Conservation (phyloP, 2,888 invertebrate genomes). For the Beris chalybata region DNA sequence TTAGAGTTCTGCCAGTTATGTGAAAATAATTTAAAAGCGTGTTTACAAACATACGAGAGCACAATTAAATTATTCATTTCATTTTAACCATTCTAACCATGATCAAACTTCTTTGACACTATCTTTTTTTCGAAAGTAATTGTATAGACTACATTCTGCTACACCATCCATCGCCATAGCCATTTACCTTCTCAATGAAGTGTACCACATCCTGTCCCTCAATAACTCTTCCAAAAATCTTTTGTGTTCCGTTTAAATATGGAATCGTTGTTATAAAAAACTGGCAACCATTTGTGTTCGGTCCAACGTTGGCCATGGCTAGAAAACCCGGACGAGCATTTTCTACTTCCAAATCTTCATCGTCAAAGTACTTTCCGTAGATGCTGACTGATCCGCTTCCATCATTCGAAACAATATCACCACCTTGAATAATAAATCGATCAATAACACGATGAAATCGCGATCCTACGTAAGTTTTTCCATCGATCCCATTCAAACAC, state of each 20-base stretch:
- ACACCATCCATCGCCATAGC: too few relatives aligned
- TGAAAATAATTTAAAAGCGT: too few relatives aligned
- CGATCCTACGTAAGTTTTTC: conserved; percentile 76
- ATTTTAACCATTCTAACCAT: too few relatives aligned
- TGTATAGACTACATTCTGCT: too few relatives aligned
- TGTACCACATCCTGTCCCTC: conserved; percentile 81
- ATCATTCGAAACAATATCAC: conserved; percentile 76
- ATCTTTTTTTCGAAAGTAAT: too few relatives aligned
- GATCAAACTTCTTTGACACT: too few relatives aligned
- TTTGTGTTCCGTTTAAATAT: conserved; percentile 88
- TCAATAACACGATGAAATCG: conserved; percentile 84
- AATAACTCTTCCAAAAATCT: conserved; percentile 83
- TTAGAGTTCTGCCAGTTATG: too few relatives aligned
- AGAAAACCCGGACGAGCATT: conserved; percentile 83
- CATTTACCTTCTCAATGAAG: conserved; percentile 69
- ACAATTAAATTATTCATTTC: too few relatives aligned
- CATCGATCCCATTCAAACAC: conserved; percentile 73
- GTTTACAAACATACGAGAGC: too few relatives aligned
- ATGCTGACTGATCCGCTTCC: conserved; percentile 85
- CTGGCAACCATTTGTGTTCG: conserved; percentile 92
- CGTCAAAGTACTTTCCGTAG: conserved; percentile 81
- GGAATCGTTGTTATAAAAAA: conserved; percentile 91
- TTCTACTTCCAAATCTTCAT: conserved; percentile 81
- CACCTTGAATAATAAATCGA: conserved; percentile 92
- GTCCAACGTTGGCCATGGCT: conserved; percentile 89